Conservation (phyloP, 2,888 invertebrate species). For the Prostheceraeus crozeri region DNA sequence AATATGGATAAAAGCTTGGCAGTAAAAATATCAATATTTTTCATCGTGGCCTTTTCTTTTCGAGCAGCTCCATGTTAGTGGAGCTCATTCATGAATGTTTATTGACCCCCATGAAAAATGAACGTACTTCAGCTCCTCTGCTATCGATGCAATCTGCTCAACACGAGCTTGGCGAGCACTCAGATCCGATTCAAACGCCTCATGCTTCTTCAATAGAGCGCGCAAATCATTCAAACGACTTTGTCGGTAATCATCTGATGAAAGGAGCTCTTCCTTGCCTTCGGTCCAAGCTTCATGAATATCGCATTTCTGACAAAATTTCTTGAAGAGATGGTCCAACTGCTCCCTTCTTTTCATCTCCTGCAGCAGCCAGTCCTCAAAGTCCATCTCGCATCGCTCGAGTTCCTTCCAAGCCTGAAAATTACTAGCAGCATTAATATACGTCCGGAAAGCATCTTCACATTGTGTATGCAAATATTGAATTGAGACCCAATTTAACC, state of each 20-base stretch:
- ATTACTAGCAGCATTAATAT: too few species aligned
- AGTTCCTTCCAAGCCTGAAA: conserved; percentile 98
- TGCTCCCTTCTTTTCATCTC: conserved; percentile 75
- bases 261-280: conserved; percentile 96
- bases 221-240: conserved; percentile 86
- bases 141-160: conserved; percentile 98
- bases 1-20: too few species aligned
- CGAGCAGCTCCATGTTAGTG: too few species aligned
- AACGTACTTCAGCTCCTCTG: conserved; percentile 89
- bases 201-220: conserved; percentile 98
- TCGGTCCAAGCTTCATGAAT: conserved; percentile 94
- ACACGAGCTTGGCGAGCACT: conserved; percentile 99
- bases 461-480: too few species aligned
- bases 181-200: conserved; percentile 97
- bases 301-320: conserved; percentile 98
- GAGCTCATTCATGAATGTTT: too few species aligned
- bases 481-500: too few species aligned
- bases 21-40: too few species aligned
- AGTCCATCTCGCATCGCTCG: conserved; percentile 92
- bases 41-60: too few species aligned
- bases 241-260: conserved; percentile 90
- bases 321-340: conserved; percentile 95
- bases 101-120: too few species aligned
- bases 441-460: too few species aligned
- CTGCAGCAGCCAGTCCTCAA: conserved; percentile 78